Evolutionary conservation across 2,888 invertebrate genomes (phyloP), one percentile per base, ranked within the genome.

Genomic region (Drepana falcataria): DNA sequence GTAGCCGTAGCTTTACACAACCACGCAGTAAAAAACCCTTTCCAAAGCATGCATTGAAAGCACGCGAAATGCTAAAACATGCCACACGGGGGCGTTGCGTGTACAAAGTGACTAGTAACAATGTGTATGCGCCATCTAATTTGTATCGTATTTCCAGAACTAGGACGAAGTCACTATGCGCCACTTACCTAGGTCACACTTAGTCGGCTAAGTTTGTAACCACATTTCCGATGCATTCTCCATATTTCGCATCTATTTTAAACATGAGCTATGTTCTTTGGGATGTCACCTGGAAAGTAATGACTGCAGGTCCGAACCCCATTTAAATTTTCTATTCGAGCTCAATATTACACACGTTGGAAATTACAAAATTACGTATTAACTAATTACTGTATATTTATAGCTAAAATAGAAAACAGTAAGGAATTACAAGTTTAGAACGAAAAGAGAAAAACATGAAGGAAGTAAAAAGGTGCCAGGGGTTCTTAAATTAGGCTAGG

Each of bases 41-140:
- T 55, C 57, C 55, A 55, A 34, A n/a, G 51, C 51, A 40, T 49
- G 52, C 60, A 61, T 60, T 60, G 60, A 61, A 64, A 56, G 59
- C 59, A 64, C 58, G 59, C 60, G 51, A 53, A 61, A 58, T 60
- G 57, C 62, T 59, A 41, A 48, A 55, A 52, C 64, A 61, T 56
- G 61, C 60, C 21, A 21, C 44, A 61, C 44, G 40, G 6, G 40
- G 40, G 35, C 58, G 35, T 61, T 52, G 60, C 66, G 64, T 64
- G 66, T 58, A 53, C 48, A 51, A 59, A 54, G 53, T 52, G 58
- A 59, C 59, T 56, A 55, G 57, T 59, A 56, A 55, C 47, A 48
- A 54, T 60, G 55, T 55, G 53, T 58, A 51, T 55, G 40, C 53
- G 53, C 53, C 33, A 55, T 35, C 54, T 52, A 59, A 58, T 55